Evolutionary conservation across 2,113 vertebrate genomes (phyloP).

Genomic region (Bufo gargarizans): DNA sequence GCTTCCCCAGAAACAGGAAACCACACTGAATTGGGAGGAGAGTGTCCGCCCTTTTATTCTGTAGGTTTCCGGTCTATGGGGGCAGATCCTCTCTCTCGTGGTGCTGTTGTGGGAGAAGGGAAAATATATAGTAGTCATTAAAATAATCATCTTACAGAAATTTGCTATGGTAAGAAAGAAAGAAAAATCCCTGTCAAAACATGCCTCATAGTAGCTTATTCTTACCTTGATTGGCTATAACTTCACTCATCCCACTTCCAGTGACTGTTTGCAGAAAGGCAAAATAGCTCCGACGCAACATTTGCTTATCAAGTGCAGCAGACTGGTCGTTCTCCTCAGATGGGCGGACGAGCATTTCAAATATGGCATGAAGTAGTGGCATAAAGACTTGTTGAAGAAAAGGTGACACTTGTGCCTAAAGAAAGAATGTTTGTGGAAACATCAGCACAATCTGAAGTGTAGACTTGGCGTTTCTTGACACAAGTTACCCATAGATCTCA

Average conservation of each 20-base stretch:
- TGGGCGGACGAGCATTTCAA: conserved; percentile 90
- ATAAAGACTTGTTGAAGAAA: conserved; percentile 98
- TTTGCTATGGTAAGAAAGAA: not conserved
- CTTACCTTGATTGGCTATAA: conserved; percentile 94
- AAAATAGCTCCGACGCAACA: conserved; percentile 95
- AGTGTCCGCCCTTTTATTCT: too few relatives aligned
- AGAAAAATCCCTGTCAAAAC: not conserved
- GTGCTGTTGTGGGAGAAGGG: too few relatives aligned
- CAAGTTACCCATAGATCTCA: too few relatives aligned
- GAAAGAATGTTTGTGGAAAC: conserved; percentile 39
- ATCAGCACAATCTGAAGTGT: too few relatives aligned
- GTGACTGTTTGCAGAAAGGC: conserved; percentile 91
- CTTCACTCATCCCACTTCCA: conserved; percentile 93
- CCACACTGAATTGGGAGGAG: too few relatives aligned
- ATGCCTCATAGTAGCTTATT: not conserved
- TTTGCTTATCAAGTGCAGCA: conserved; percentile 94
- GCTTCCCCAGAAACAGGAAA: too few relatives aligned
- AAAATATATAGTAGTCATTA: not conserved
- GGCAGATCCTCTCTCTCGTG: too few relatives aligned
- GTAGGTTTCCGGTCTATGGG: too few relatives aligned
- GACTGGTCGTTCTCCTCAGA: conserved; percentile 97
- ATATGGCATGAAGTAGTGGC: conserved; percentile 93
- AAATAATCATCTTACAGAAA: not conserved
- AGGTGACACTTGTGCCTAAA: conserved; percentile 90
- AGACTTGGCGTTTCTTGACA: too few relatives aligned